These are phyloP conservation scores for Adela reaumurella DNA, from an alignment of 2,888 invertebrate species.

Conservation along the genomic window DNA sequence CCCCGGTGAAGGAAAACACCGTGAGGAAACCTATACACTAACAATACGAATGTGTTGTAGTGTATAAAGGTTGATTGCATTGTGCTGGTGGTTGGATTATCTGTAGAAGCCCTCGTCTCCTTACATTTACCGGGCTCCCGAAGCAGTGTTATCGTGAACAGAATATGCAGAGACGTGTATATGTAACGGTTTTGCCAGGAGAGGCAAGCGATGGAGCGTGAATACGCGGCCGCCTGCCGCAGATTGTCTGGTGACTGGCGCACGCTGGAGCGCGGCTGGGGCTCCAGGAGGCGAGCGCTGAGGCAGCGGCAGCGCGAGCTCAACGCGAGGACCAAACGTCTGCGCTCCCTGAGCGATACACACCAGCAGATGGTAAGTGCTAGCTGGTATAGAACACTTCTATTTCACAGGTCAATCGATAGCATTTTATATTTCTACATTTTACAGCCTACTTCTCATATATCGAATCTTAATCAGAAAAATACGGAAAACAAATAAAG, in stretches of 20 bases:
- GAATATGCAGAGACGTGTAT: too few relatives aligned
- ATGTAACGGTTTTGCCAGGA: constrained; percentile 28
- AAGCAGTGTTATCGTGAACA: too few relatives aligned
- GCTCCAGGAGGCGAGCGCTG: constrained; percentile 54
- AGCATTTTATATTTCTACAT: neutral
- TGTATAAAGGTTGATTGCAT: too few relatives aligned
- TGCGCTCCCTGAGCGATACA: constrained; percentile 44
- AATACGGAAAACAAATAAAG: too few relatives aligned
- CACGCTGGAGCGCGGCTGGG: constrained; percentile 59
- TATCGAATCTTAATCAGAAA: too few relatives aligned
- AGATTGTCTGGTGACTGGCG: constrained; percentile 52
- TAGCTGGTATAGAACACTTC: constrained; percentile 9
- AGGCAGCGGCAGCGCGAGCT: constrained; percentile 57
- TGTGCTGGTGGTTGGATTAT: neutral
- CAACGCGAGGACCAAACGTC: constrained; percentile 43
- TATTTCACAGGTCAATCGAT: too few relatives aligned
- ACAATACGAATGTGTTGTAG: too few relatives aligned
- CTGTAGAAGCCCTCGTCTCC: too few relatives aligned
- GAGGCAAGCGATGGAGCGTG: constrained; percentile 59
- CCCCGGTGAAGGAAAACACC: too few relatives aligned
- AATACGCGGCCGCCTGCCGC: constrained; percentile 65
- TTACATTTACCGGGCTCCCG: too few relatives aligned
- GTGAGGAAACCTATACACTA: too few relatives aligned
- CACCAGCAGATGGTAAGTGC: constrained; percentile 49
- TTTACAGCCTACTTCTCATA: neutral